Evolutionary conservation across 2,113 vertebrate species (phyloP), one percentile per base, ranked within the genome.

Genomic region (Dinomys branickii): DNA sequence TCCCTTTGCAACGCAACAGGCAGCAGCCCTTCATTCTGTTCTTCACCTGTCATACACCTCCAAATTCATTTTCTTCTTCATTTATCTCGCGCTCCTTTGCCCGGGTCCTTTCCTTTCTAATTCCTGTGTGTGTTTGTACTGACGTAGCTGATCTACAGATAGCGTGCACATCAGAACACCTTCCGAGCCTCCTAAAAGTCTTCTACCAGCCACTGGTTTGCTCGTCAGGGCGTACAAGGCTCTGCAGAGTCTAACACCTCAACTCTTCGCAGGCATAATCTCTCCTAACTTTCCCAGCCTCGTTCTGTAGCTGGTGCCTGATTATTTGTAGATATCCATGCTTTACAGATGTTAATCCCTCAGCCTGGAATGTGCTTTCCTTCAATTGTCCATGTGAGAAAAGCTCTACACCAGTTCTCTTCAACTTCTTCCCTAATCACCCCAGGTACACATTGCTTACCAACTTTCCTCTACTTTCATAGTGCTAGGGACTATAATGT

Each of bases 301-400:
- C 56, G 22, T 14, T 56, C 83, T 67, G 4, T 4, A 78, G 24
- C 65, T 95, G 63, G 24, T 78, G 52, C 30, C 35, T 89, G 80
- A 94, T 52, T 93, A 71, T 7, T 91, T 95, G 91, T 33, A 89
- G 56, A 85, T 81, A 41, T 85, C 14, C 17, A 93, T n/a, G 69
- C n/a, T 35, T 90, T 73, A 75, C 33, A 83, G n/a, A 92, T 67
- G 54, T 22, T 85, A 71, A 47, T 81, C 80, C 77, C 85, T 90
- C 19, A 90, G 20, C 44, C 22, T 81, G 41, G 50, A 91, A 85
- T 69, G 24, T 20, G 52, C 56, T 75, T 96, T 93, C 67, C 67
- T 91, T 94, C 84, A 30, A 17, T 65, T 94, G 84, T 91, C 41
- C 20, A 59, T 5, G 17, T 54, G n/a, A 30, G 85, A 80, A 80